Base-by-base conservation (phyloP, 1,140 invertebrate genomes). In the Delia radicum region DNA sequence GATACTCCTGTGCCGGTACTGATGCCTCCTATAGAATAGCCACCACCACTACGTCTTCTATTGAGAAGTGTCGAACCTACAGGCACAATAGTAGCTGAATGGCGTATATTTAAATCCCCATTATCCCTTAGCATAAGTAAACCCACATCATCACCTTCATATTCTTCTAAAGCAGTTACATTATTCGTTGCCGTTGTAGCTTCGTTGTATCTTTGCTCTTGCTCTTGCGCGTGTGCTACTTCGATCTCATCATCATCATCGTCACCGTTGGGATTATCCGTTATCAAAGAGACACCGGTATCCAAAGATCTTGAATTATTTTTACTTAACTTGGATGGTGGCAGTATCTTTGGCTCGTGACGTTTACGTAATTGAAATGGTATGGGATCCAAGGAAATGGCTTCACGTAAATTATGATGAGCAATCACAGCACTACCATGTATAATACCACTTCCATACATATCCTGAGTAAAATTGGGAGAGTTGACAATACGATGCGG, bases 231-330 rank as follows among this genome's bases (percentile, higher is more conserved):
- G 24, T 74, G 55, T 18, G 24, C 5, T 13, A n/a, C n/a, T n/a
- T n/a, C n/a, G 8, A 72, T 12, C 7, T 3, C 21, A 28, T 55
- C 65, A 10, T 48, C 46, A 33, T 42, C 71, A 0, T 31, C 21
- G 15, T 63, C 61, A 37, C 71, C 46, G 24, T 73, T 73, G 8
- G 71, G 71, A 75, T 10, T 79, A 27, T 79, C 80, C 63, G 80
- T 82, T 29, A 84, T 85, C n/a, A 85, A 46, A n/a, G 84, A 85
- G 27, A 85, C 83, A 13, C 82, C 84, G 6, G 79, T 79, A 63
- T 85, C 84, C 65, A 85, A 76, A 21, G 84, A 85, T 48, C 83
- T 79, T 21, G 84, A 85, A 62, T 85, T 85, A 72, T 85, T 85
- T 78, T 85, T 85, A 15, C 80, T 84, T 33, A 85, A 77, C 76